A percentile compares a stretch with the other conserved stretches of the same genome.
phyloP scores from a whole-genome alignment of 2,113 vertebrate genomes.

The Ciconia maguari region DNA sequence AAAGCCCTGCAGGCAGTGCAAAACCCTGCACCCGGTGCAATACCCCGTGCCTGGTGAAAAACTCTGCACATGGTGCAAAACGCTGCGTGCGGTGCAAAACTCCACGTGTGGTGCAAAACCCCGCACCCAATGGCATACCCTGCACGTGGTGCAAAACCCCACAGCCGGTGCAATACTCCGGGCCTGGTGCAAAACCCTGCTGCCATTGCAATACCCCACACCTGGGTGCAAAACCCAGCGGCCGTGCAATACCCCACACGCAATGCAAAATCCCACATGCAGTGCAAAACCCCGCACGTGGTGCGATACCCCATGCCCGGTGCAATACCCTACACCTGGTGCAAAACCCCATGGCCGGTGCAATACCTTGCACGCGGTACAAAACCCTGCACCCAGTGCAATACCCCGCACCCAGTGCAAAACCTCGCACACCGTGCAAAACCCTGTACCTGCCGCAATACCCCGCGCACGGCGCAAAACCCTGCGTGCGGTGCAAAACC shows the following conservation, averaged over 20 bases:
- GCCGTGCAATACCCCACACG: background rate
- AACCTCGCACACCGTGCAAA: background rate
- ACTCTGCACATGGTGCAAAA: accelerated
- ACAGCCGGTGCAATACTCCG: too few species aligned
- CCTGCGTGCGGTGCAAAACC: too few species aligned
- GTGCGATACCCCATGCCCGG: accelerated
- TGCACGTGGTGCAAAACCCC: accelerated
- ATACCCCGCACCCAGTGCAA: background rate
- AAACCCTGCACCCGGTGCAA: background rate
- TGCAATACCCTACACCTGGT: background rate
- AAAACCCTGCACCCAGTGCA: background rate
- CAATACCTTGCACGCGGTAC: too few species aligned
- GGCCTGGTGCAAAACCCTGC: too few species aligned
- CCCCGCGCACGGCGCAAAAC: accelerated
- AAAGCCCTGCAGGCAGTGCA: background rate
- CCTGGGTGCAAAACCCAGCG: accelerated
- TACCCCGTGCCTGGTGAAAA: background rate
- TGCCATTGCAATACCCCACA: background rate
- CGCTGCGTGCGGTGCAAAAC: accelerated
- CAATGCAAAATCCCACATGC: accelerated
- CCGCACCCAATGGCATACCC: accelerated
- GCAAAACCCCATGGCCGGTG: background rate
- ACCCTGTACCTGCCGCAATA: background rate
- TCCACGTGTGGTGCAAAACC: too few species aligned
- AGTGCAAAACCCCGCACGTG: accelerated